Conservation (phyloP, 1,140 invertebrate species). For the Calephelis nemesis region DNA sequence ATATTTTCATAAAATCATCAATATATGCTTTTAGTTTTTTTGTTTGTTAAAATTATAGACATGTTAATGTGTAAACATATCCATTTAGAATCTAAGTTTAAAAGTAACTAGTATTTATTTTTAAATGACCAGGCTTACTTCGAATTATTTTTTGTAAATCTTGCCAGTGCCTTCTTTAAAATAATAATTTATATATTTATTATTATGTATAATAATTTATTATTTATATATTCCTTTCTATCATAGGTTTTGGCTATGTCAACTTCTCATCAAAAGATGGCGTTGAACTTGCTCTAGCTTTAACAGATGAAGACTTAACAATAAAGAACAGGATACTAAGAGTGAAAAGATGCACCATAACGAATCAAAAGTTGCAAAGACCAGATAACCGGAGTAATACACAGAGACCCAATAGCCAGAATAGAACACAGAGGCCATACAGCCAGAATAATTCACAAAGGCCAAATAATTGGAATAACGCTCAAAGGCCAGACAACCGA, state of each 20-base stretch:
- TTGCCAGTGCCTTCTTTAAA: no score
- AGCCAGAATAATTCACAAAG: background rate
- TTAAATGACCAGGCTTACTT: no score
- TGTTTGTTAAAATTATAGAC: no score
- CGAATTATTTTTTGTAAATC: no score
- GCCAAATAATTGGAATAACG: background rate
- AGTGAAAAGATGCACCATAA: slow-evolving; percentile 59
- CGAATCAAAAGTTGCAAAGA: slow-evolving; percentile 29
- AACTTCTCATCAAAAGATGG: slow-evolving; percentile 82
- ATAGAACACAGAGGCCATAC: background rate
- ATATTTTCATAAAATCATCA: no score
- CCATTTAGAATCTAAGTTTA: no score
- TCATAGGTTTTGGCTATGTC: slow-evolving; percentile 81
- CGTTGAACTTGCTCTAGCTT: slow-evolving; percentile 82
- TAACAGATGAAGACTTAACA: slow-evolving; percentile 78
- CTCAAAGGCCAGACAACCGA: background rate
- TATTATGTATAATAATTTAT: no score
- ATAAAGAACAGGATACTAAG: slow-evolving; percentile 72
- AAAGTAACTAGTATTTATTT: no score
- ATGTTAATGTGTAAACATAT: no score
- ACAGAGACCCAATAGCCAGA: background rate
- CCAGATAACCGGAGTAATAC: background rate
- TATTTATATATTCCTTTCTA: no score
- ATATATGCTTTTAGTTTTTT: no score
- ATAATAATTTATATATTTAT: no score